Conservation (phyloP, 2,113 vertebrate genomes). For the Antennarius striatus region DNA sequence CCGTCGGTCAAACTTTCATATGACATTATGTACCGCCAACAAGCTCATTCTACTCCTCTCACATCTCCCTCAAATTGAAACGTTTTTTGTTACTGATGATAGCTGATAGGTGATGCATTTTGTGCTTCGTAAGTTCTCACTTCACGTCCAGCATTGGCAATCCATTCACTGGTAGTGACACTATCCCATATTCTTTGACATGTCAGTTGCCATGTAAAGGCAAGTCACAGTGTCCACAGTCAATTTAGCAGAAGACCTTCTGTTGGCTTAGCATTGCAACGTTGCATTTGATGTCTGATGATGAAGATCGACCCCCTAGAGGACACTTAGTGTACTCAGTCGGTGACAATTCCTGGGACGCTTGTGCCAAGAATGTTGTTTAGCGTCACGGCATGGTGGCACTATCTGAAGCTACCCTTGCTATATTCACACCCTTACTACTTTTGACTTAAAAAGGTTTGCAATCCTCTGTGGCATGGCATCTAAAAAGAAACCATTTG, state of each 20-base stretch:
- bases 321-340: constrained; percentile 53
- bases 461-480: constrained; percentile 18
- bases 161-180: constrained; percentile 23
- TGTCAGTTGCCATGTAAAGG: constrained; percentile 56
- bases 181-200: constrained; percentile 61
- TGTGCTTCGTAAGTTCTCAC: constrained; percentile 3
- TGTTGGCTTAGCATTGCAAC: constrained; percentile 53
- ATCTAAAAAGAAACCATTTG: constrained; percentile 11
- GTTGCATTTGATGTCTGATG: constrained; percentile 40
- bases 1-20: constrained; percentile 47
- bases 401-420: constrained; percentile 40
- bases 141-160: constrained; percentile 8
- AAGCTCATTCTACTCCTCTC: background rate
- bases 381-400: constrained; percentile 16
- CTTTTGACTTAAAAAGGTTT: constrained; percentile 33
- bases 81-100: constrained; percentile 19
- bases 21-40: constrained; percentile 21
- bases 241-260: constrained; percentile 40
- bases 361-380: constrained; percentile 32
- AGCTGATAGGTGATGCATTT: constrained; percentile 47
- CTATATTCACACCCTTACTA: constrained; percentile 31
- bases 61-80: constrained; percentile 17
- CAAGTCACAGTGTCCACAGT: constrained; percentile 36
- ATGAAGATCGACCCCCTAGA: constrained; percentile 28
- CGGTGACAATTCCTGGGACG: constrained; percentile 44